Evolutionary conservation across 2,113 vertebrate species (phyloP).

Genomic region (Sterna hirundo): DNA sequence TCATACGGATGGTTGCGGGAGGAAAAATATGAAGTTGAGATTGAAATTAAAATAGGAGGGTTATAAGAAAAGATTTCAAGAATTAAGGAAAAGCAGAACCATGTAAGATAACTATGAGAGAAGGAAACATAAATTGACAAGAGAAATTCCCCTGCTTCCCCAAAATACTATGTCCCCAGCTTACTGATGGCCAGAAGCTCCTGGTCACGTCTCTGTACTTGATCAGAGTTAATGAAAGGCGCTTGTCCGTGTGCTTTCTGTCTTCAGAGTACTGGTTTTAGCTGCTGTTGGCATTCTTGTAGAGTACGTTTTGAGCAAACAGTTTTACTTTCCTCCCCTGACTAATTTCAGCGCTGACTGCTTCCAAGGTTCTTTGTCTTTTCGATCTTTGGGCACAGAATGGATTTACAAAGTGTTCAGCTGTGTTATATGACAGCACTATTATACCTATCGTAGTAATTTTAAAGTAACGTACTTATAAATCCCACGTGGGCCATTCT

Average conservation of each 20-base stretch:
- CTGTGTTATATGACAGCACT: background rate
- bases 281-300: background rate
- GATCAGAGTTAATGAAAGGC: background rate
- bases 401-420: background rate
- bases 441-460: background rate
- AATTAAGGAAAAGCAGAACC: background rate
- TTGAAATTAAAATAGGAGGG: background rate
- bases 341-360: background rate
- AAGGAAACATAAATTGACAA: background rate
- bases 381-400: background rate
- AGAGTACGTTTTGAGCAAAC: background rate
- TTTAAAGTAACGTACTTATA: background rate
- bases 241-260: background rate
- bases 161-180: background rate
- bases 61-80: background rate
- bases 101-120: background rate
- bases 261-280: background rate
- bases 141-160: background rate
- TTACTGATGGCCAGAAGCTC: background rate
- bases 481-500: background rate
- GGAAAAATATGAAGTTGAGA: background rate
- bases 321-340: background rate
- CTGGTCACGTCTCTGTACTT: background rate
- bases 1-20: background rate
- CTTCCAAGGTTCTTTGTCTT: background rate